A percentile compares a stretch with the other conserved stretches of the same genome.
phyloP scores from a whole-genome alignment of 2,113 vertebrate species.

The Ibidorhyncha struthersii region DNA sequence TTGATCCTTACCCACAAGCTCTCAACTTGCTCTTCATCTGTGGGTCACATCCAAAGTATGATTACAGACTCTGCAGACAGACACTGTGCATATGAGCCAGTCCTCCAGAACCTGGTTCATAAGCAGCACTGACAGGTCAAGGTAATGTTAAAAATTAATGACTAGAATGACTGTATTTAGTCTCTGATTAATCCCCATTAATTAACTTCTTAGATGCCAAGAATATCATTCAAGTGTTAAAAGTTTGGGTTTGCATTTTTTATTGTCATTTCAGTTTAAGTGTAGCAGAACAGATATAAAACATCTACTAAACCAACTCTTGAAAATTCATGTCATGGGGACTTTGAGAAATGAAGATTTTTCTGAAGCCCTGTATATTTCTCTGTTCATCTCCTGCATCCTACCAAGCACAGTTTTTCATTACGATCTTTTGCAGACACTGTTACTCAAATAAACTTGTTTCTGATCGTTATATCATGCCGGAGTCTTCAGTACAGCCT shows the following conservation, averaged over 20 bases:
- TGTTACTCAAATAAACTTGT: slow-evolving; percentile 84
- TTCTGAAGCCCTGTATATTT: background rate
- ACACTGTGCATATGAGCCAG: background rate
- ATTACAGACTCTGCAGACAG: background rate
- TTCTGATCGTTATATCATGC: slow-evolving; percentile 83
- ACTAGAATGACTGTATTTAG: background rate
- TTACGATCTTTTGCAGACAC: slow-evolving; percentile 70
- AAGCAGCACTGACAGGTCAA: background rate
- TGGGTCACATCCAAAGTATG: background rate
- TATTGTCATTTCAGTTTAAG: background rate
- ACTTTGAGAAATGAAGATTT: background rate
- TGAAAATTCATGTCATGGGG: background rate
- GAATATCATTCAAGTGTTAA: background rate
- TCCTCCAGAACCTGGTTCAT: background rate
- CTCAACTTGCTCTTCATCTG: no score
- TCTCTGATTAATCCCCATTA: background rate
- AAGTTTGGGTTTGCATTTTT: background rate
- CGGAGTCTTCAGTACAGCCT: slow-evolving; percentile 74
- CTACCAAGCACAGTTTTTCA: background rate
- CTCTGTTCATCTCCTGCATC: background rate
- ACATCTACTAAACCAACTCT: background rate
- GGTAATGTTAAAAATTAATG: background rate
- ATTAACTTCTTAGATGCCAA: background rate
- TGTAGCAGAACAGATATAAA: background rate
- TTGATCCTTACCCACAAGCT: no score